Conservation (phyloP, 2,113 vertebrate genomes). For the Channa argus region DNA sequence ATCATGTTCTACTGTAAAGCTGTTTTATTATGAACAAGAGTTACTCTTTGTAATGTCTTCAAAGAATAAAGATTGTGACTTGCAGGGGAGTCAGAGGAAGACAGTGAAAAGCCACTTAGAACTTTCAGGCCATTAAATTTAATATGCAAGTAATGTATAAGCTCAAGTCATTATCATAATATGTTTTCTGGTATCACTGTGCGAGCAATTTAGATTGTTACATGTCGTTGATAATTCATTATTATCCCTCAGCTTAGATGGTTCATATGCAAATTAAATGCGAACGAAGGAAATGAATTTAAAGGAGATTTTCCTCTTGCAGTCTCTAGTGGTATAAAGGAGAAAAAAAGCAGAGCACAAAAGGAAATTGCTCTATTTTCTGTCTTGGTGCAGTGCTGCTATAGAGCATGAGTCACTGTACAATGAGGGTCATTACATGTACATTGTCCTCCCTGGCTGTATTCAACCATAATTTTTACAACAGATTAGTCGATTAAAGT, state of each 20-base stretch:
- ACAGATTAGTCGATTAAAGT: conserved; percentile 28
- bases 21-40: conserved; percentile 37
- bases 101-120: conserved; percentile 41
- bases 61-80: conserved; percentile 37
- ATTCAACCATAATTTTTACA: conserved; percentile 27
- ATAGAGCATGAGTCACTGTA: conserved; percentile 45
- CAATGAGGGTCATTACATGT: conserved; percentile 51
- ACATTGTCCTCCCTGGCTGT: conserved; percentile 18
- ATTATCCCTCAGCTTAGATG: conserved; percentile 58
- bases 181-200: conserved; percentile 72
- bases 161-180: conserved; percentile 75
- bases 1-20: not conserved
- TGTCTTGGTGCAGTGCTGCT: conserved; percentile 49
- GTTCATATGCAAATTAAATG: conserved; percentile 78
- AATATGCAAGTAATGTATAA: conserved; percentile 74
- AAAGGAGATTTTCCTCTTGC: conserved; percentile 51
- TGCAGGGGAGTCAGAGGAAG: conserved; percentile 13
- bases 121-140: conserved; percentile 56
- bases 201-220: conserved; percentile 68
- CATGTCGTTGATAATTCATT: conserved; percentile 77
- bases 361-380: conserved; percentile 54
- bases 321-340: conserved; percentile 35
- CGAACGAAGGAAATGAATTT: conserved; percentile 57
- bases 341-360: conserved; percentile 28
- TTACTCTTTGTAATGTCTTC: conserved; percentile 24